A percentile compares a stretch with the other conserved stretches of the same genome.
Evolutionary conservation across 2,797 vertebrate genomes (phyloP).

Genomic region (Discoglossus pictus): DNA sequence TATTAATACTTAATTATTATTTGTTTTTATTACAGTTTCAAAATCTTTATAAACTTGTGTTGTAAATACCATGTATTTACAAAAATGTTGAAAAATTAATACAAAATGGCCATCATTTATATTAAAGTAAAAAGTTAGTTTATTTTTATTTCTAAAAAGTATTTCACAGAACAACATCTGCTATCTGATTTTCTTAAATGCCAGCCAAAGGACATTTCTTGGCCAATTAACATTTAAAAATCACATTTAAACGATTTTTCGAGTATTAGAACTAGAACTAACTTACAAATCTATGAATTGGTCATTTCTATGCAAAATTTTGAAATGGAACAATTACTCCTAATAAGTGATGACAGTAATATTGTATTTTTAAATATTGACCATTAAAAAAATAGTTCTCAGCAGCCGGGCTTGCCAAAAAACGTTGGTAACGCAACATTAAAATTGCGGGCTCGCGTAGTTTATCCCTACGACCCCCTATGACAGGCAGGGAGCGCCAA

Average conservation of each 20-base stretch:
- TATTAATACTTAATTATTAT: slow-evolving; percentile 1
- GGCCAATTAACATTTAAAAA: slow-evolving; percentile 6
- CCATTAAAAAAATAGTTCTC: no score
- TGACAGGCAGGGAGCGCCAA: no score
- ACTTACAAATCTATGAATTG: not conserved
- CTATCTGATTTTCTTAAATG: slow-evolving; percentile 1
- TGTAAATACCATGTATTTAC: no score
- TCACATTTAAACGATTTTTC: not conserved
- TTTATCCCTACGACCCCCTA: no score
- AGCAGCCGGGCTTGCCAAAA: no score
- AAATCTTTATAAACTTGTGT: no score
- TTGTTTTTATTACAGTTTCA: slow-evolving; percentile 6
- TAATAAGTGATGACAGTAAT: no score
- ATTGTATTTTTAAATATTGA: no score
- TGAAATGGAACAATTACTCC: no score
- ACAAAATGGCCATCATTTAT: not conserved
- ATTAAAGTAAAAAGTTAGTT: not conserved
- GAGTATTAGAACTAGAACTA: slow-evolving; percentile 2
- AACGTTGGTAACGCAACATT: no score
- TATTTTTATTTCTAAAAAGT: not conserved
- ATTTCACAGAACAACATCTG: slow-evolving; percentile 6
- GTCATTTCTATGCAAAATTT: not conserved
- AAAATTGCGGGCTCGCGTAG: no score
- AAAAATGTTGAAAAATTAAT: not conserved
- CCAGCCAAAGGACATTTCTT: slow-evolving; percentile 16